Conservation (phyloP, 2,888 invertebrate species). For the Ceriagrion tenellum region DNA sequence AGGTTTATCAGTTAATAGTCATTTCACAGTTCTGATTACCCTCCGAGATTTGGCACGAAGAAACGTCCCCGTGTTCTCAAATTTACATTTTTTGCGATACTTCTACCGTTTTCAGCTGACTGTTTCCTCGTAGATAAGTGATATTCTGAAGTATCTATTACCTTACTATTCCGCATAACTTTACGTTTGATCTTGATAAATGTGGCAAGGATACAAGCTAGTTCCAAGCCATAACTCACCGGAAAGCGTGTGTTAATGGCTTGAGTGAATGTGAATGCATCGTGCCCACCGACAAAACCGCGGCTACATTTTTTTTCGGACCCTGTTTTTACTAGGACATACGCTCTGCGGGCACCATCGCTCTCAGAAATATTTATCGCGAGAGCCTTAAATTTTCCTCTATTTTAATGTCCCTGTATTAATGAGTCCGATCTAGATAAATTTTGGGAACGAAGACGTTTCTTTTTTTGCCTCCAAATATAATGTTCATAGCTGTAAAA, state of each 20-base stretch:
- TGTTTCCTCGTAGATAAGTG: background rate
- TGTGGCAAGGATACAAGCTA: background rate
- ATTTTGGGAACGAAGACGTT: background rate
- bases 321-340: background rate
- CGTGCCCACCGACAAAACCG: conserved; percentile 22
- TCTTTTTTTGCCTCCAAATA: background rate
- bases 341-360: background rate
- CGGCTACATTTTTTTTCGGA: background rate
- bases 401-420: background rate
- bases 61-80: background rate
- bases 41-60: background rate
- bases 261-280: conserved; percentile 7
- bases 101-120: background rate
- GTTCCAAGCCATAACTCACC: background rate
- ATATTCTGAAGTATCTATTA: background rate
- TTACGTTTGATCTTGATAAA: background rate
- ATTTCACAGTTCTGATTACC: background rate
- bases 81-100: background rate
- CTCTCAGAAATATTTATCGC: background rate
- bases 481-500: too few species aligned
- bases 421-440: background rate
- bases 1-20: too few species aligned
- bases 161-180: background rate
- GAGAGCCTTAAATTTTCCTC: background rate
- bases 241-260: conserved; percentile 11